Evolutionary conservation across 2,888 invertebrate genomes (phyloP).

Genomic region (Arrhopalites spinosus): DNA sequence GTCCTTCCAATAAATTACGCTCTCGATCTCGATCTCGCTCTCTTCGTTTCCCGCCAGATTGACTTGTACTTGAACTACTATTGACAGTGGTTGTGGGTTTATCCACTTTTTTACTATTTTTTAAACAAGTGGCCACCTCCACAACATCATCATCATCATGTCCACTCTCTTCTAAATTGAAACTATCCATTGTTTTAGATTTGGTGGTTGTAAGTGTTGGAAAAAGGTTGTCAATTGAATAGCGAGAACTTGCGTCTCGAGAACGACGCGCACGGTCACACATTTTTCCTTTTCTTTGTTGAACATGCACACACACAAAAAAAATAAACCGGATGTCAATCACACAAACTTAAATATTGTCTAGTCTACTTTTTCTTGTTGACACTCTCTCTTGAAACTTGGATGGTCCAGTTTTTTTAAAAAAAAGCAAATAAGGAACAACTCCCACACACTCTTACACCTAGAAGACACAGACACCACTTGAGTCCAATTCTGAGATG

Average conservation of each 20-base stretch:
- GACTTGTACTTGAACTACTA: too few species aligned
- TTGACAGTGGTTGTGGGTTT: too few species aligned
- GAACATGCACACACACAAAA: too few species aligned
- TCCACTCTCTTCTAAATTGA: neutral
- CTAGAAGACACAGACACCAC: too few species aligned
- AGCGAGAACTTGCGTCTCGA: slow-evolving; percentile 54
- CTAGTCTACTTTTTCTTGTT: neutral
- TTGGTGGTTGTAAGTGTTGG: slow-evolving; percentile 24
- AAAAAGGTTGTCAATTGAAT: slow-evolving; percentile 55
- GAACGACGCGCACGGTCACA: slow-evolving; percentile 53
- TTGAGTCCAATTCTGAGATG: too few species aligned
- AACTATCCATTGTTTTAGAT: neutral
- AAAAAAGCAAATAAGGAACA: too few species aligned
- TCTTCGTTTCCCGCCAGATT: neutral
- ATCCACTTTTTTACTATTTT: neutral
- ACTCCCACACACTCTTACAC: too few species aligned
- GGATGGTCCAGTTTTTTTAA: too few species aligned
- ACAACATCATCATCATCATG: neutral
- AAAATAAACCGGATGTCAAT: too few species aligned
- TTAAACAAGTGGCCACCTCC: neutral
- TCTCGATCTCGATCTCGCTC: neutral
- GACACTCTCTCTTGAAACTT: too few species aligned
- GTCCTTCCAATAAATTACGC: too few species aligned
- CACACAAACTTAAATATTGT: neutral
- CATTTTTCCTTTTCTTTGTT: slow-evolving; percentile 31